Percentiles rank a stretch among this genome's conserved stretches.
Conservation (phyloP, 2,797 vertebrate genomes). For the Myiothlypis chrysogaster region DNA sequence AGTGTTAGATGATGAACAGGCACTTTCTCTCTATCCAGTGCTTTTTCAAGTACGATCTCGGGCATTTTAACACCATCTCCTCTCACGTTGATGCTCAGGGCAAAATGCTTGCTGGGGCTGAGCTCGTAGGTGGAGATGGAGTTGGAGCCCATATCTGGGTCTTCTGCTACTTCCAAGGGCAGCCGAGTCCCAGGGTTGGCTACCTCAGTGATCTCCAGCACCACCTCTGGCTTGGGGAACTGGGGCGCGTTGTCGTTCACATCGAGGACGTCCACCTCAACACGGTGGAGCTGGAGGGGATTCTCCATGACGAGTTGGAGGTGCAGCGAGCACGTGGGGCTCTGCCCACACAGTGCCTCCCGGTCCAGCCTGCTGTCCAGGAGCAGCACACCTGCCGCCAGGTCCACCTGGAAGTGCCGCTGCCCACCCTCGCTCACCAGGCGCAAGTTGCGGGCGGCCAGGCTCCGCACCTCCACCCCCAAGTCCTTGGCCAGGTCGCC, state of each 20-base stretch:
- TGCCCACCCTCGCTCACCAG: conserved; percentile 67
- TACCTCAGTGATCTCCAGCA: conserved; percentile 77
- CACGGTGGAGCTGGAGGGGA: conserved; percentile 77
- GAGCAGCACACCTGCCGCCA: conserved; percentile 49
- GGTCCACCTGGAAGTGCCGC: conserved; percentile 69
- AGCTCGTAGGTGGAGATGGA: conserved; percentile 70
- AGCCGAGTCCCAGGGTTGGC: conserved; percentile 72
- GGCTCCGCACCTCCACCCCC: conserved; percentile 63
- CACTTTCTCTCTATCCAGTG: conserved; percentile 68
- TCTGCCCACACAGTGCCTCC: conserved; percentile 70
- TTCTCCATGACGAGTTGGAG: conserved; percentile 78
- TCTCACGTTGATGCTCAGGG: conserved; percentile 57
- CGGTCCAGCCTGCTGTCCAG: conserved; percentile 64
- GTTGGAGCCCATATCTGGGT: conserved; percentile 74
- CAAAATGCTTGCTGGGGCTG: conserved; percentile 67
- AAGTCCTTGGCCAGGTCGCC: conserved; percentile 74
- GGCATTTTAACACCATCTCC: conserved; percentile 71
- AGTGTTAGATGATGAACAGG: conserved; percentile 57
- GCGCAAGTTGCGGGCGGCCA: conserved; percentile 65
- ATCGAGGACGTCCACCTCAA: conserved; percentile 76
- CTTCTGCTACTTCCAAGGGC: conserved; percentile 77
- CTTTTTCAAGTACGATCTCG: conserved; percentile 59
- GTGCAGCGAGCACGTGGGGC: conserved; percentile 68
- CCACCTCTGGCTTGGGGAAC: conserved; percentile 70
- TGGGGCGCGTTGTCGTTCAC: conserved; percentile 77